Conservation (phyloP, 92 coral and sea anemone genomes). For the Parazoanthus darwini region DNA sequence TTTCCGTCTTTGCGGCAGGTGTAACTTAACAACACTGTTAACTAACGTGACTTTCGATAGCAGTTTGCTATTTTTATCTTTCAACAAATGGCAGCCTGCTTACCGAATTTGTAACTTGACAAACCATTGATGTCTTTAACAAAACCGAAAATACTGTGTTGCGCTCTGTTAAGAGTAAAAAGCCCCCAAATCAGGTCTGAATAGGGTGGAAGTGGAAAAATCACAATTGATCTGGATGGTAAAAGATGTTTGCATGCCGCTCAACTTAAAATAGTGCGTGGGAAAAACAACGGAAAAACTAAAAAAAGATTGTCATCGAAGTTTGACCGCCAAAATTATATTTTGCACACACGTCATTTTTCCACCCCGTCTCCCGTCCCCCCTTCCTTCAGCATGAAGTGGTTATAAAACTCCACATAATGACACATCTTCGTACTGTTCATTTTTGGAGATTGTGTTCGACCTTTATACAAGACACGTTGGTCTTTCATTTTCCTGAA, state of each 20-base stretch:
- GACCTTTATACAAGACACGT: neutral
- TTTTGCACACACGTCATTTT: constrained; percentile 1
- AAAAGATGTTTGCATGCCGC: constrained; percentile 1
- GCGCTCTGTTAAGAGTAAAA: constrained; percentile 8
- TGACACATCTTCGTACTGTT: neutral
- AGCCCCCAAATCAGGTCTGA: constrained; percentile 10
- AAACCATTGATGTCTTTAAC: neutral
- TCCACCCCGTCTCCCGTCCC: neutral
- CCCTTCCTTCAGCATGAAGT: neutral
- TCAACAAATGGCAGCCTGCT: constrained; percentile 9
- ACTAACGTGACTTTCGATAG: constrained; percentile 4
- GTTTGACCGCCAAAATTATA: neutral
- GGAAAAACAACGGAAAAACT: neutral
- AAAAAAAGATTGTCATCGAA: neutral
- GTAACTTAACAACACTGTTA: constrained; percentile 45
- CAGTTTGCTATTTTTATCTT: constrained; percentile 5
- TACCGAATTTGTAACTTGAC: neutral
- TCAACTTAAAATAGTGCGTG: neutral
- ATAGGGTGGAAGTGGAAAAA: constrained; percentile 3
- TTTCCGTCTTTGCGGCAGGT: constrained; percentile 39
- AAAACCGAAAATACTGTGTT: constrained; percentile 6
- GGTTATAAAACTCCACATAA: neutral
- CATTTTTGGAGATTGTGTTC: neutral
- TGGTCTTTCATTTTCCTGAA: neutral
- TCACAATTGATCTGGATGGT: neutral